A percentile compares a stretch with the other conserved stretches of the same genome.
These are phyloP conservation scores for Andrena fulva DNA, from an alignment of 2,888 invertebrate species.

Conservation along the genomic window DNA sequence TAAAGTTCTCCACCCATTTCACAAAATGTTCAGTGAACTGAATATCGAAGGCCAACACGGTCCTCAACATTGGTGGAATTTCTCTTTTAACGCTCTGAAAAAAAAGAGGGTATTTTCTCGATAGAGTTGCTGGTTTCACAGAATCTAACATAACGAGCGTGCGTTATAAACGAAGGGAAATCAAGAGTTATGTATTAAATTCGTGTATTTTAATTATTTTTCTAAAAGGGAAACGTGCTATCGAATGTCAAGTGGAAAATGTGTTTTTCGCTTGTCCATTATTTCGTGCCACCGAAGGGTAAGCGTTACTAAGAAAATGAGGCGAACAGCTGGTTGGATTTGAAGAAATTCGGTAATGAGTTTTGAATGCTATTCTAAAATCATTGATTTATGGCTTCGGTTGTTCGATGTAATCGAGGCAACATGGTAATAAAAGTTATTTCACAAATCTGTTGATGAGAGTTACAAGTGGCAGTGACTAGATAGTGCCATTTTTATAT, in stretches of 20 bases:
- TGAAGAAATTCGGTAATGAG: not conserved
- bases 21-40: slow-evolving; percentile 83
- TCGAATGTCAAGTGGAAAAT: not conserved
- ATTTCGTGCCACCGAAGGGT: no score
- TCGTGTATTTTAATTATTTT: not conserved
- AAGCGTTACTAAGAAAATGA: not conserved
- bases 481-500: not conserved
- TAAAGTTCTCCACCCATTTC: slow-evolving; percentile 76
- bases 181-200: not conserved
- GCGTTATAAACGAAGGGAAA: not conserved
- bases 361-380: not conserved
- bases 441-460: not conserved
- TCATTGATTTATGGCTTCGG: not conserved
- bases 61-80: slow-evolving; percentile 77
- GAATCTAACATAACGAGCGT: not conserved
- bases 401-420: not conserved
- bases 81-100: slow-evolving; percentile 74
- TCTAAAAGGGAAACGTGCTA: not conserved
- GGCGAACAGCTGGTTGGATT: not conserved
- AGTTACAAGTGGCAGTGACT: not conserved
- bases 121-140: not conserved
- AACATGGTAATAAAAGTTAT: not conserved
- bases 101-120: not conserved
- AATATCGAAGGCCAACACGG: slow-evolving; percentile 81
- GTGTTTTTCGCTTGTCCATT: no score